Evolutionary conservation across 2,113 vertebrate genomes (phyloP), one percentile per base, ranked within the genome.

Genomic region (Tupaia tana): DNA sequence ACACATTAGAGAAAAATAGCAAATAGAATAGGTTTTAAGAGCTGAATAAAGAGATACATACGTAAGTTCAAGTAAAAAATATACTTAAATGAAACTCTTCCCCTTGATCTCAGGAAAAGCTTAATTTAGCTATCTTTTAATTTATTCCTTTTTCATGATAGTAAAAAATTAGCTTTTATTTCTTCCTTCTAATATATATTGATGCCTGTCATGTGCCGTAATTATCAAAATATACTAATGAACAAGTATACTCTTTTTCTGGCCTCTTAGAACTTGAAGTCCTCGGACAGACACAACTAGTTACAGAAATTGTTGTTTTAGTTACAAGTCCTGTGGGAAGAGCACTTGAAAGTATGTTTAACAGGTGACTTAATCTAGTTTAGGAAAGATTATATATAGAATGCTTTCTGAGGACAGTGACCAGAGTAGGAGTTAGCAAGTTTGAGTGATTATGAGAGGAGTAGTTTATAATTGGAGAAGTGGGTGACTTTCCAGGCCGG

Each of bases 271-370:
- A 73, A 86, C 58, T 86, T 66, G 19, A 58, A 80, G 43, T 80
- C 69, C 9, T 15, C 15, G 43, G 13, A 80, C 18, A 8, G 67
- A 86, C 58, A 80, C 18, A 86, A 29, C 66, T 79, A 61, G 56
- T 86, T 86, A 86, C 15, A 89, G 34, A 58, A 89, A 89, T 89
- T 14, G 9, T 82, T 82, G 74, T 86, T 90, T 64, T 70, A 71
- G 24, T 71, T 78, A 77, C 19, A 58, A 13, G 16, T 78, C 16
- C 29, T 79, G 78, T 73, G 74, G 64, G 64, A 71, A 85, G 22
- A 90, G 54, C 78, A 69, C 34, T 78, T 77, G n/a, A 89, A 31
- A 82, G 58, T 93, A 63, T 90, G 34, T 91, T 86, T 73, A 73
- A 54, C 43, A 43, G 81, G 43, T 34, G 43, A 73, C n/a, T 31